Conservation (phyloP, 2,113 vertebrate species). For the Pseudopodoces humilis region DNA sequence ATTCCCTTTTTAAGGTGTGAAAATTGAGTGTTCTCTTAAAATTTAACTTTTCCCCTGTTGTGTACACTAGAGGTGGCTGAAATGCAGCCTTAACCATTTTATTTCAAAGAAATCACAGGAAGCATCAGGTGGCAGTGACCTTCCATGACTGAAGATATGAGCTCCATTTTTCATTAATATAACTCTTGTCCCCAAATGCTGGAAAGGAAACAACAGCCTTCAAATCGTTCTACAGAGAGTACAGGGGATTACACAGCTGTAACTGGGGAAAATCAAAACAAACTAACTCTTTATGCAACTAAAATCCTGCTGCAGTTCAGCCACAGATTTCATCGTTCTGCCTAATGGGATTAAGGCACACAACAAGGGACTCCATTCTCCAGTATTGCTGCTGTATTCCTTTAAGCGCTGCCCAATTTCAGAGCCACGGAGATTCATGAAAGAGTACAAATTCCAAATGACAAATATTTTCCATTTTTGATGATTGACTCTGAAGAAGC, state of each 20-base stretch:
- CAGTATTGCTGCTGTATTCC: neutral
- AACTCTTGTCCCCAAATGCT: neutral
- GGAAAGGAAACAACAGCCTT: neutral
- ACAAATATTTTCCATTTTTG: neutral
- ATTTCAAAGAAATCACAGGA: neutral
- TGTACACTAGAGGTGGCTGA: neutral
- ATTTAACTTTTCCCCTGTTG: neutral
- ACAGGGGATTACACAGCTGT: neutral
- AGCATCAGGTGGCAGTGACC: neutral
- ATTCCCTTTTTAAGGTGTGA: neutral
- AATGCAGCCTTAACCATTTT: neutral
- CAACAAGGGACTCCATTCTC: neutral
- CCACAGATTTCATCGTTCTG: neutral
- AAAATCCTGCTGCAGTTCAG: neutral
- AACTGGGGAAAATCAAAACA: neutral
- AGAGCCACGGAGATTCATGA: neutral
- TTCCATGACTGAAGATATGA: neutral
- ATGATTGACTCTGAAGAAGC: neutral
- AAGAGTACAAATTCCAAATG: neutral
- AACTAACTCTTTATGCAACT: neutral
- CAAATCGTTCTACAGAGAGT: neutral
- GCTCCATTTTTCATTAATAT: neutral
- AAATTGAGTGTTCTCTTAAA: neutral
- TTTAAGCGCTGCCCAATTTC: neutral
- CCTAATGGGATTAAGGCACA: neutral